These are phyloP conservation scores for Podabrus alpinus DNA, from an alignment of 2,888 invertebrate genomes.

Conservation along the genomic window DNA sequence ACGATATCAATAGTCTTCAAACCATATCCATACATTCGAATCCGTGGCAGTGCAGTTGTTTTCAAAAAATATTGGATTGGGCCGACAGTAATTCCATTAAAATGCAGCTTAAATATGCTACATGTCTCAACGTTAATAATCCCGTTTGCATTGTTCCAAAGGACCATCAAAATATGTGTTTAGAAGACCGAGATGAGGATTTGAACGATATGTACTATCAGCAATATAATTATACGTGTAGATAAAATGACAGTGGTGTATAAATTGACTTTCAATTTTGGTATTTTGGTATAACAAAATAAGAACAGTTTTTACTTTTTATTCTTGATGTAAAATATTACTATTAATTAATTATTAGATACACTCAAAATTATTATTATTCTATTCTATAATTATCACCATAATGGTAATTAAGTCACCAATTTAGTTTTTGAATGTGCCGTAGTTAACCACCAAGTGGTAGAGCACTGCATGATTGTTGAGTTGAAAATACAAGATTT, in stretches of 20 bases:
- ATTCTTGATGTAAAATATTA: too few species aligned
- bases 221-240: neutral
- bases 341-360: too few species aligned
- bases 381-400: too few species aligned
- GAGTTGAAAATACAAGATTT: too few species aligned
- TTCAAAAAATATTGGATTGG: constrained; percentile 2
- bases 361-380: too few species aligned
- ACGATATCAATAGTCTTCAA: neutral
- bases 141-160: constrained; percentile 2
- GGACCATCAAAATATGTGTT: neutral
- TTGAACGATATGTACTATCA: neutral
- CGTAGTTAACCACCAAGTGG: too few species aligned
- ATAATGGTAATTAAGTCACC: too few species aligned
- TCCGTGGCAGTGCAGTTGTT: constrained; percentile 12
- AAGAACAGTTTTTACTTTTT: too few species aligned
- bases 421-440: too few species aligned
- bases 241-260: neutral
- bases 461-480: too few species aligned
- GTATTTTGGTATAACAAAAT: too few species aligned
- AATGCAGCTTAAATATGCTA: neutral
- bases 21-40: constrained; percentile 3
- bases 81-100: neutral
- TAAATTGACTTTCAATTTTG: too few species aligned
- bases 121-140: neutral
- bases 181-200: constrained; percentile 4